Evolutionary conservation across 1,140 invertebrate genomes (phyloP).

Genomic region (Theocolax elegans): DNA sequence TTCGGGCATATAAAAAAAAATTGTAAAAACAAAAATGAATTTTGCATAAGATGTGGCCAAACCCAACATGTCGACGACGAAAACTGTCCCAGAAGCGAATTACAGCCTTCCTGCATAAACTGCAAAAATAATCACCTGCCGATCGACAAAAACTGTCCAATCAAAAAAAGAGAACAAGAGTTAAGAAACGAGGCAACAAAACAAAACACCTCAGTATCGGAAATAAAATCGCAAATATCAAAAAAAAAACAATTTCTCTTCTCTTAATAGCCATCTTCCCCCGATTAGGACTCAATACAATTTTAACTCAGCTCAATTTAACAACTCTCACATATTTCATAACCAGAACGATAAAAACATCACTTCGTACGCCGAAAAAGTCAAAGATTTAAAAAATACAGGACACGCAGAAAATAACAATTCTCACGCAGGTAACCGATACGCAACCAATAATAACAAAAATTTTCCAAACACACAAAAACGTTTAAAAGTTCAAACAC

Average conservation of each 20-base stretch:
- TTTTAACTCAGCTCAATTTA: neutral
- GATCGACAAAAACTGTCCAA: neutral
- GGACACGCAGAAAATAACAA: too few species aligned
- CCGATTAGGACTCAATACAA: too few species aligned
- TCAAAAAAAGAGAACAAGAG: neutral
- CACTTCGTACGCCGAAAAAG: neutral
- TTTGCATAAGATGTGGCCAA: neutral
- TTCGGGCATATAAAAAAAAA: neutral
- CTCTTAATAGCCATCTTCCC: too few species aligned
- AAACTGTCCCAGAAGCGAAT: neutral
- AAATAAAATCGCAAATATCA: neutral
- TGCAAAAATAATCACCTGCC: neutral
- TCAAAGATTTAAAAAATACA: neutral
- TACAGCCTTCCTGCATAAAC: neutral
- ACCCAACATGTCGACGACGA: neutral
- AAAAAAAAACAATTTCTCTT: neutral
- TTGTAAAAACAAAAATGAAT: neutral
- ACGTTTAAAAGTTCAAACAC: too few species aligned
- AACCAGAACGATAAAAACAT: neutral
- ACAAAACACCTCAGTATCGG: neutral
- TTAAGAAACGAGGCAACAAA: neutral
- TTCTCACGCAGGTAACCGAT: too few species aligned
- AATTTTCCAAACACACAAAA: too few species aligned
- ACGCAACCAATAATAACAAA: too few species aligned
- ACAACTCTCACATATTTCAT: neutral